Conservation (phyloP, 2,797 vertebrate genomes). For the Lophotriccus pileatus region DNA sequence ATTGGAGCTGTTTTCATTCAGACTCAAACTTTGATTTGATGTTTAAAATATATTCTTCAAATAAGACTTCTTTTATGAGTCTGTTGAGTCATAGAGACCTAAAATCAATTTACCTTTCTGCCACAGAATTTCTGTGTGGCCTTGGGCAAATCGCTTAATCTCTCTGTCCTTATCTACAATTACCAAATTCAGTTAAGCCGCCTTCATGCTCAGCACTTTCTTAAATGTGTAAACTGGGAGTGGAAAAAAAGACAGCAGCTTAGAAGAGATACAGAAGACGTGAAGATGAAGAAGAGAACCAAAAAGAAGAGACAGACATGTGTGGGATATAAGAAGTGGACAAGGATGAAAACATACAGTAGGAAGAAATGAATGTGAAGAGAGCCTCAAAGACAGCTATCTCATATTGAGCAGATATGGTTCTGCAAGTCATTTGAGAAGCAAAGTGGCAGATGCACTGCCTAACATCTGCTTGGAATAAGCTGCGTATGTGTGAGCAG, state of each 20-base stretch:
- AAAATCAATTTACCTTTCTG: slow-evolving; percentile 22
- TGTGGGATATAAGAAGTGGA: neutral
- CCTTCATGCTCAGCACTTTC: neutral
- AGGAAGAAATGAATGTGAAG: neutral
- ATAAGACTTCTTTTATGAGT: slow-evolving; percentile 1
- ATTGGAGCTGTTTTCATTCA: slow-evolving; percentile 14
- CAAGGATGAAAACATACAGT: neutral
- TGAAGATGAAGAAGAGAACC: neutral
- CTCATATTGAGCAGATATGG: neutral
- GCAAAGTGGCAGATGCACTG: slow-evolving; percentile 15
- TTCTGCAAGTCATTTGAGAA: slow-evolving; percentile 14
- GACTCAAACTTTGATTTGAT: slow-evolving; percentile 14
- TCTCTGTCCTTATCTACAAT: slow-evolving; percentile 1
- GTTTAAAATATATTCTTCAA: slow-evolving; percentile 23
- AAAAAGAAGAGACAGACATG: neutral
- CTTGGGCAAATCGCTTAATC: slow-evolving; percentile 17
- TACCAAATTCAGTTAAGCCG: neutral
- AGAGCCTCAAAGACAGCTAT: neutral
- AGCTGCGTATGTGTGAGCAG: neutral
- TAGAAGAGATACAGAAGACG: neutral
- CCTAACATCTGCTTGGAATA: slow-evolving; percentile 27
- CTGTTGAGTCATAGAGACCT: neutral
- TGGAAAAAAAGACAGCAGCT: neutral
- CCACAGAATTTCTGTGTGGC: neutral
- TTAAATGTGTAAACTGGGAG: neutral